phyloP scores from a whole-genome alignment of 2,888 invertebrate genomes.

The Pseudococcus viburni region DNA sequence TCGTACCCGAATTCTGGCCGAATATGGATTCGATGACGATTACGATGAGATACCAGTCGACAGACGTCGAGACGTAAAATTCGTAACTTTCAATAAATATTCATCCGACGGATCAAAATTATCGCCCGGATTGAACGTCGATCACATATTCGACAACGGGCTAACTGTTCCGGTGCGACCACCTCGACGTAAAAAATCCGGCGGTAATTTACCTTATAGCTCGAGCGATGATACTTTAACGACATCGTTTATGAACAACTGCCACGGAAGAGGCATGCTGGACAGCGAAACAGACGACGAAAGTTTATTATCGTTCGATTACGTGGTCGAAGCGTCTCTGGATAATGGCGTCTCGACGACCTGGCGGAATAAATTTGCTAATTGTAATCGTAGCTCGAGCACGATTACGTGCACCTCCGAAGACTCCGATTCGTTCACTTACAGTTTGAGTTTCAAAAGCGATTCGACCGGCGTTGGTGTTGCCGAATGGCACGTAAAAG shows the following conservation, averaged over 20 bases:
- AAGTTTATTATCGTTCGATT: constrained; percentile 67
- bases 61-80: constrained; percentile 30
- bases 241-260: constrained; percentile 4
- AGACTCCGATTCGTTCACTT: constrained; percentile 56
- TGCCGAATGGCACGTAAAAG: constrained; percentile 1
- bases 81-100: constrained; percentile 48
- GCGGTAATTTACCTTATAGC: background rate
- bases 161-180: constrained; percentile 51
- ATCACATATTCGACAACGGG: constrained; percentile 60
- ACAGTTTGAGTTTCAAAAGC: background rate
- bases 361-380: constrained; percentile 33
- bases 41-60: background rate
- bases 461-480: background rate
- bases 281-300: constrained; percentile 60
- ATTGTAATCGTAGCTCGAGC: constrained; percentile 27
- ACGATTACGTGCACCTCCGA: constrained; percentile 32
- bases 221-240: background rate
- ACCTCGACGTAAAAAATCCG: background rate
- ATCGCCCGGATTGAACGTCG: background rate
- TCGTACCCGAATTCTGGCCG: background rate
- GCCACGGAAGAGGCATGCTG: background rate
- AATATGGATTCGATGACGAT: background rate
- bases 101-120: background rate
- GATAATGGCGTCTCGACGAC: constrained; percentile 45
- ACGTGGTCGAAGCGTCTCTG: constrained; percentile 49